Base-by-base conservation (phyloP, 2,113 vertebrate genomes). In the Scomber colias region DNA sequence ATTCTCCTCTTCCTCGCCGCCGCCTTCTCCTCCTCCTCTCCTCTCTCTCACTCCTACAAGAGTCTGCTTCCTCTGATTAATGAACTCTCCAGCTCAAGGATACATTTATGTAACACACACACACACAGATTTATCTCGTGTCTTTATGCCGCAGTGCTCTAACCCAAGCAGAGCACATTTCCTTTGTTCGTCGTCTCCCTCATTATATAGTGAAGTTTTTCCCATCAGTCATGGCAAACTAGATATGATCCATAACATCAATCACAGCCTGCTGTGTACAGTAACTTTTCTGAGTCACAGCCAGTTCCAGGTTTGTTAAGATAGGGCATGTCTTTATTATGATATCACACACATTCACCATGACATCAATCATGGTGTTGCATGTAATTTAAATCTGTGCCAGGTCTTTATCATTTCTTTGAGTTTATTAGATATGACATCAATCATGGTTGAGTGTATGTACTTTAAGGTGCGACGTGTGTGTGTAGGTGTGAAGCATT, bases 191-290 rank as follows among this genome's bases (percentile, higher is more conserved):
- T 54, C 61, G 81, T 84, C 70, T 40, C 44, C 66, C 76, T 84
- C 83, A 86, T 90, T 86, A 81, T 50, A 66, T 31, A 50, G 30
- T 11, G 65, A 74, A 71, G 71, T 77, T 77, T 64, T 49, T 60
- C 54, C 65, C 81, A 84, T 89, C 75, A 70, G 24, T 92, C 88
- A 84, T 16, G 5, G n/a, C 57, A 71, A 86, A 86, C 73, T 17
- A 81, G 75, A 87, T 61, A 59, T 30, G 75, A 82, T 75, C 72
- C 64, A 76, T 21, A 17, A 50, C 80, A 87, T 89, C 67, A 71
- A 74, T 91, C 82, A 87, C 2, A 0, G 3, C 19, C 30, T 19
- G 56, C 71, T 64, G 16, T 50, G 68, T 64, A 61, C 51, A 61
- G 61, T 77, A 11, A 53, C 2, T 10, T 49, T 63, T 61, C 57